These are phyloP conservation scores for Cercopithecus mona DNA, from an alignment of 2,113 vertebrate species.

Conservation along the genomic window DNA sequence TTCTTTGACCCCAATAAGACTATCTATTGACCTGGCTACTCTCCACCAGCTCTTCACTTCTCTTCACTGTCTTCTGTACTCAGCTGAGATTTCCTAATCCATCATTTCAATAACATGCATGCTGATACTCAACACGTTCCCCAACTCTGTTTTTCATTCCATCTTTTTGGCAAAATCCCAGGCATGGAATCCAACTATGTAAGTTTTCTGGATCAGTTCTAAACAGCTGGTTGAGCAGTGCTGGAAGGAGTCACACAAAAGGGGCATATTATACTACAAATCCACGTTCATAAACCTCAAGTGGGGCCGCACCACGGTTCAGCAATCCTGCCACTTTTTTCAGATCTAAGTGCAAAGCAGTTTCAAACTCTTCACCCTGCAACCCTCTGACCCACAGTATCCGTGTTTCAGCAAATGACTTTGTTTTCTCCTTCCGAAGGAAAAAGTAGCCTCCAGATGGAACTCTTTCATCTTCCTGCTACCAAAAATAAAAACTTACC, in stretches of 20 bases:
- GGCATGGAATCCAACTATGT: neutral
- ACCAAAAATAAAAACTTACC: slow-evolving; percentile 9
- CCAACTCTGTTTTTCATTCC: neutral
- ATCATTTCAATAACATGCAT: neutral
- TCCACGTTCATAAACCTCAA: neutral
- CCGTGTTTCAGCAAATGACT: neutral
- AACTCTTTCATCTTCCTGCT: neutral
- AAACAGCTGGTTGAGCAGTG: neutral
- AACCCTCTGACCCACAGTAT: neutral
- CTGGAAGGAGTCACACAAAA: neutral
- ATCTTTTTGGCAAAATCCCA: neutral
- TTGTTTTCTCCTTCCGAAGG: slow-evolving; percentile 49
- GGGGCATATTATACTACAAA: neutral
- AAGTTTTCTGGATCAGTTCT: neutral
- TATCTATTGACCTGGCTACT: neutral
- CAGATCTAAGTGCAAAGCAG: neutral
- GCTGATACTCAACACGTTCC: neutral
- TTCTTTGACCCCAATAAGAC: neutral
- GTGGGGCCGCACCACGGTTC: neutral
- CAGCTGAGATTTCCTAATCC: neutral
- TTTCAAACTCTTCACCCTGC: neutral
- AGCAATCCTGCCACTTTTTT: neutral
- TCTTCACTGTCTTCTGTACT: neutral
- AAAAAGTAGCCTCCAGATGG: neutral
- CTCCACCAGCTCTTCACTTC: neutral